phyloP scores from a whole-genome alignment of 2,113 vertebrate genomes.

The Ondatra zibethicus region DNA sequence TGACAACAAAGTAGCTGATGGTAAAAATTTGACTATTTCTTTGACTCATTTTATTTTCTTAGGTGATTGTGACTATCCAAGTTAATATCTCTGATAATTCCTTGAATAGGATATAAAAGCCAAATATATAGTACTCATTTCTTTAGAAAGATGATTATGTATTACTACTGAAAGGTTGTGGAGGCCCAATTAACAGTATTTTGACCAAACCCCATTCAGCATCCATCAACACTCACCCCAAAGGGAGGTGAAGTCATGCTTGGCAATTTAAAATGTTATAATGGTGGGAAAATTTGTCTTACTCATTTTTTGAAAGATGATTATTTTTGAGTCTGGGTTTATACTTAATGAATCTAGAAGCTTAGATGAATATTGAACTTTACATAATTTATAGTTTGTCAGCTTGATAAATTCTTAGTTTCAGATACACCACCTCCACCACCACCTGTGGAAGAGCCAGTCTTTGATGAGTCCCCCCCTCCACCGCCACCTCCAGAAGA shows the following conservation, averaged over 20 bases:
- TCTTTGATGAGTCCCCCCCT: slow-evolving; percentile 94
- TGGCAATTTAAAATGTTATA: not conserved
- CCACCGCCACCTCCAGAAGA: slow-evolving; percentile 96
- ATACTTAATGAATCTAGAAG: not conserved
- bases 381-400: not conserved
- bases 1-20: not conserved
- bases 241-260: not conserved
- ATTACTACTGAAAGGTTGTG: slow-evolving; percentile 15
- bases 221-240: not conserved
- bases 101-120: not conserved
- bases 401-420: slow-evolving; percentile 84
- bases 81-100: slow-evolving; percentile 32
- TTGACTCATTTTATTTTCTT: not conserved
- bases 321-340: slow-evolving; percentile 45
- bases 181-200: slow-evolving; percentile 11
- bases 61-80: not conserved
- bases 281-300: not conserved
- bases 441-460: slow-evolving; percentile 91
- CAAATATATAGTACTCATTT: not conserved
- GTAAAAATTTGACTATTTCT: slow-evolving; percentile 12
- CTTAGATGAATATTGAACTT: slow-evolving; percentile 1
- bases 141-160: slow-evolving; percentile 35
- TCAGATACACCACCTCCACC: slow-evolving; percentile 95
- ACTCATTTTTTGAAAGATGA: not conserved
- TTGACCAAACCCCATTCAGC: not conserved